A percentile compares a stretch with the other conserved stretches of the same genome.
Conservation (phyloP, 2,113 vertebrate genomes). For the Pyrgilauda ruficollis region DNA sequence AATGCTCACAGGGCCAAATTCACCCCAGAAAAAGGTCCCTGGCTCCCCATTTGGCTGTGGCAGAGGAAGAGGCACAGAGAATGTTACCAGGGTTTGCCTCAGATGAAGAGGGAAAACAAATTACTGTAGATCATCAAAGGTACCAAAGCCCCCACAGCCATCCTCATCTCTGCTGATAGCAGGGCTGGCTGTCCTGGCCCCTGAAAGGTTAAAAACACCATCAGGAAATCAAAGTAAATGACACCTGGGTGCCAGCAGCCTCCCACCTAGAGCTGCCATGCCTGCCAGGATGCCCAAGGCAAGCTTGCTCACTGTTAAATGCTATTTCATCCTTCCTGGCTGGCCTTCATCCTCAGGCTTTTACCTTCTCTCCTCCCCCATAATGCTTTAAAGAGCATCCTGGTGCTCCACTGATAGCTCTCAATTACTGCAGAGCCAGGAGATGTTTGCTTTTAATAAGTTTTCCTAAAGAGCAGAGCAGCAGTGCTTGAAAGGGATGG, state of each 20-base stretch:
- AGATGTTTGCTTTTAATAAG: background rate
- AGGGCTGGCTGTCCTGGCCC: background rate
- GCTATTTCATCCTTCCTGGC: background rate
- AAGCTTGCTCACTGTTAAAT: background rate
- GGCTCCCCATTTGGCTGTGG: background rate
- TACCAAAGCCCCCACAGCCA: fast-evolving
- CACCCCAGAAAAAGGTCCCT: background rate
- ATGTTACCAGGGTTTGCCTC: background rate
- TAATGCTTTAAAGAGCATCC: background rate
- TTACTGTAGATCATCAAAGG: fast-evolving
- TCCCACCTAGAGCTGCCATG: background rate
- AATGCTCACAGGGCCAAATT: background rate
- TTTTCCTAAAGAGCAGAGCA: background rate
- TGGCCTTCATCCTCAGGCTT: background rate
- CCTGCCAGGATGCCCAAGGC: slow-evolving; percentile 4
- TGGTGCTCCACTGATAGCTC: background rate
- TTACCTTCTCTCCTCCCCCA: background rate
- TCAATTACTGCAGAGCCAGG: background rate
- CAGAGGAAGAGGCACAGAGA: background rate
- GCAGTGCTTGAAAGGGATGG: background rate
- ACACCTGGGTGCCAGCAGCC: background rate
- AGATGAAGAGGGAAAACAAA: background rate
- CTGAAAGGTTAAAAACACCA: background rate
- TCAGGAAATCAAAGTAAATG: background rate
- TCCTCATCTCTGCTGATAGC: background rate